Evolutionary conservation across 2,888 invertebrate species (phyloP).

Genomic region (Drosophila siamana): DNA sequence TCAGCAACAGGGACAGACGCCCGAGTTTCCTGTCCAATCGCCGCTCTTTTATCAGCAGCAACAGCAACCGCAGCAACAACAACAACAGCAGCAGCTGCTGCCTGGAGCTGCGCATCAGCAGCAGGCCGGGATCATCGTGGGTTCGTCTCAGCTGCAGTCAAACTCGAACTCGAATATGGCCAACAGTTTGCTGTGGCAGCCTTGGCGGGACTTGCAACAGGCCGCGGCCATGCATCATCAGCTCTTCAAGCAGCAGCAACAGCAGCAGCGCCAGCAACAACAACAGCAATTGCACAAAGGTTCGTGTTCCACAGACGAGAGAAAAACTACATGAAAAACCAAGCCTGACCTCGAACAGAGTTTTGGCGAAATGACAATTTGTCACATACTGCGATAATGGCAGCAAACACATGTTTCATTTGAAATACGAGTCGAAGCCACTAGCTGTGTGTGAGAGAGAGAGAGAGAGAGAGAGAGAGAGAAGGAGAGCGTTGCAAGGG

Average conservation of each 20-base stretch:
- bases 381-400: conserved; percentile 44
- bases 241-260: conserved; percentile 82
- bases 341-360: conserved; percentile 38
- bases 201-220: conserved; percentile 84
- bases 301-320: conserved; percentile 36
- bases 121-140: conserved; percentile 18
- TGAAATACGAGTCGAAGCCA: conserved; percentile 27
- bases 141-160: conserved; percentile 49
- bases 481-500: neutral
- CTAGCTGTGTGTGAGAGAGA: neutral
- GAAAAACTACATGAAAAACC: conserved; percentile 21
- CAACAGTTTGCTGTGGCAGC: conserved; percentile 84
- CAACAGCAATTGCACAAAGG: conserved; percentile 51
- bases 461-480: neutral
- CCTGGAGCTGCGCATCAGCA: conserved; percentile 51
- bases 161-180: conserved; percentile 79
- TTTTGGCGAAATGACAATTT: conserved; percentile 28
- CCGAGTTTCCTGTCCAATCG: conserved; percentile 49
- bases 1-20: conserved; percentile 42
- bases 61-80: conserved; percentile 51
- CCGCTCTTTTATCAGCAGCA: conserved; percentile 57
- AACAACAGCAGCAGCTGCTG: conserved; percentile 52
- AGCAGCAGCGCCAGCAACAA: conserved; percentile 54
- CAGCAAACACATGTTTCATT: conserved; percentile 13
- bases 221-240: conserved; percentile 83